Percentiles rank a stretch among this genome's conserved stretches.
phyloP scores from a whole-genome alignment of 2,888 invertebrate species.

The Xiphydria camelus region DNA sequence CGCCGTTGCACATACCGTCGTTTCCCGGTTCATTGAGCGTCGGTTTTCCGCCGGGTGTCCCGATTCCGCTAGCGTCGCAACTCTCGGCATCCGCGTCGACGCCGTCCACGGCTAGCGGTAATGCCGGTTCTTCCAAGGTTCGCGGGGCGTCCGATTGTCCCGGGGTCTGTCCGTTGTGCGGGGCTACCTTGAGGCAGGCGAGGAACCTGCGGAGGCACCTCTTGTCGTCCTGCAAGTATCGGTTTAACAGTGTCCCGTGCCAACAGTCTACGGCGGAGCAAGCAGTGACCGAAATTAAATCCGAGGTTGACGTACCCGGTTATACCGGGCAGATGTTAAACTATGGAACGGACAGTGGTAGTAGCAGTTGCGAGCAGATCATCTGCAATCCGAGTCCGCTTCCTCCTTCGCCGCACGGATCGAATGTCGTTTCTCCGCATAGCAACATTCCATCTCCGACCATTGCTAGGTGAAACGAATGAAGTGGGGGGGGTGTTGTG shows the following conservation, averaged over 20 bases:
- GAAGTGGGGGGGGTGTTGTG: too few relatives aligned
- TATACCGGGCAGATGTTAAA: slow-evolving; percentile 31
- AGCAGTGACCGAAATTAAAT: slow-evolving; percentile 49
- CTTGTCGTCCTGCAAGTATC: slow-evolving; percentile 55
- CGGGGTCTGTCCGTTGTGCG: slow-evolving; percentile 65
- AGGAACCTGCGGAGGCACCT: slow-evolving; percentile 65
- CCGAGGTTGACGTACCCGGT: slow-evolving; percentile 42
- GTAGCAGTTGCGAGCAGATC: slow-evolving; percentile 49
- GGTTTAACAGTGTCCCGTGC: slow-evolving; percentile 45
- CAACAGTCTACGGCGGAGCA: slow-evolving; percentile 36
- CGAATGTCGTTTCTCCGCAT: slow-evolving; percentile 45
- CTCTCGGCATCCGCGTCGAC: slow-evolving; percentile 1
- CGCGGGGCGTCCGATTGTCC: slow-evolving; percentile 67
- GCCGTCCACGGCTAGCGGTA: not conserved
- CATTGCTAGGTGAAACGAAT: slow-evolving; percentile 48
- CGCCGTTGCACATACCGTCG: slow-evolving; percentile 52
- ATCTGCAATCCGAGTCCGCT: slow-evolving; percentile 51
- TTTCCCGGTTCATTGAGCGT: slow-evolving; percentile 47
- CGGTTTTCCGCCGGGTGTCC: slow-evolving; percentile 29
- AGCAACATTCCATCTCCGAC: slow-evolving; percentile 49
- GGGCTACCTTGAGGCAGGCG: slow-evolving; percentile 64
- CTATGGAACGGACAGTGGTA: slow-evolving; percentile 42
- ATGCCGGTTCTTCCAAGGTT: slow-evolving; percentile 56
- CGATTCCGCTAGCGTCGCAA: slow-evolving; percentile 16
- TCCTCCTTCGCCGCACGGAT: slow-evolving; percentile 40